Evolutionary conservation across 2,797 vertebrate genomes (phyloP), one percentile per base, ranked within the genome.

Genomic region (Steatocranus sp.): DNA sequence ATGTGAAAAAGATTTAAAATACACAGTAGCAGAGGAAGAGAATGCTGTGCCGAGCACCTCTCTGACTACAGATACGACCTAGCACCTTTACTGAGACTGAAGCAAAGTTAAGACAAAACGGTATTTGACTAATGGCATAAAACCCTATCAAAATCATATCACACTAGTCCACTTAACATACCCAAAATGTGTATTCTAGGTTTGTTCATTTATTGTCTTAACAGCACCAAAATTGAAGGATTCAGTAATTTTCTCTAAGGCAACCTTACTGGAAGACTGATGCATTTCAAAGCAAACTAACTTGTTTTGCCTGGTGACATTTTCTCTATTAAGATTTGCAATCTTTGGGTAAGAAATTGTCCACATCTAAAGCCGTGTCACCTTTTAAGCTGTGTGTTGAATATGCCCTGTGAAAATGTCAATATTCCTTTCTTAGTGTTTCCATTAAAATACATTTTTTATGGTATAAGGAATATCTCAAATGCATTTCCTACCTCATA

Each of bases 401-500:
- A 63, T 51, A 27, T 73, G 27, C 61, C 34, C 70, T 81, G 66
- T 51, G 76, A 79, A 48, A 73, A 49, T 48, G 25, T 49, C 7
- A 20, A 49, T 15, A 12, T 41, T 54, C 38, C 2, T 68, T 1
- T 27, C 70, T 48, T 18, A 78, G 4, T 53, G 17, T 79, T 75
- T 51, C 17, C n/a, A 54, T 8, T 50, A 27, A 73, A 82, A 43
- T 58, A n/a, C 6, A 27, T 2, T n/a, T 51, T 20, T 30, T 51
- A 41, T 20, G 5, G 17, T 53, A 18, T 32, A 74, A 76, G 17
- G 80, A 30, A 78, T 54, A 50, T 53, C 12, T 46, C 3, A 8
- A 58, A 78, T 87, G 38, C 66, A 83, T 88, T 61, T 51, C 81
- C 36, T 87, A 83, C 84, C 83, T 90, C 87, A 80, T 74, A 7